Conservation (phyloP, 2,888 invertebrate species). For the Drosophila nr. fundita region DNA sequence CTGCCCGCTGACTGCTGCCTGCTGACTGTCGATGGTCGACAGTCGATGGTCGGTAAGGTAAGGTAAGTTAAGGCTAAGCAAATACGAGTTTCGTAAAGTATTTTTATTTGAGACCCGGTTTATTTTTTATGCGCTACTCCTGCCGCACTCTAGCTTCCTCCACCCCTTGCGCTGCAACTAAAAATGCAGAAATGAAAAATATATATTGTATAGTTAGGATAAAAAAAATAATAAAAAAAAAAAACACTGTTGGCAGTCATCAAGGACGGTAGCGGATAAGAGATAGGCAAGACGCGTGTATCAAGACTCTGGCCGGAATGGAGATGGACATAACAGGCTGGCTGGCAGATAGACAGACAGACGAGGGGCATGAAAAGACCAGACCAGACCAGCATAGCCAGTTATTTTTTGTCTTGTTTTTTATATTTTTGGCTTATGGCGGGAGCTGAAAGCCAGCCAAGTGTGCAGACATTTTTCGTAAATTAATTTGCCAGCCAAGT, state of each 20-base stretch:
- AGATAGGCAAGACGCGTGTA: conserved; percentile 25
- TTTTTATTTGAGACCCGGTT: conserved; percentile 71
- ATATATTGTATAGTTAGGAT: conserved; percentile 60
- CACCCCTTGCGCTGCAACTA: conserved; percentile 36
- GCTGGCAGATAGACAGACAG: conserved; percentile 47
- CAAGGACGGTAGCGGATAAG: conserved; percentile 40
- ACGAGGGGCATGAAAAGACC: conserved; percentile 75
- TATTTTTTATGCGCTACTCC: conserved; percentile 50
- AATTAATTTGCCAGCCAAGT: conserved; percentile 23
- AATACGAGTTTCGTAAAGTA: conserved; percentile 77
- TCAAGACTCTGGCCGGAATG: conserved; percentile 25
- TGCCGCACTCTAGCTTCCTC: conserved; percentile 22
- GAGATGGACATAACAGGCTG: conserved; percentile 55
- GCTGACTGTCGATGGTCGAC: conserved; percentile 37
- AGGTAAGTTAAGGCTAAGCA: conserved; percentile 69
- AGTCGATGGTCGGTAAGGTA: conserved; percentile 3
- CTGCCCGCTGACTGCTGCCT: neutral
- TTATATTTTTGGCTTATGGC: conserved; percentile 39
- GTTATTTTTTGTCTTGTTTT: conserved; percentile 59
- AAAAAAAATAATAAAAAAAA: conserved; percentile 5
- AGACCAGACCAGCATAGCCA: conserved; percentile 79
- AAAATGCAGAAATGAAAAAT: conserved; percentile 55
- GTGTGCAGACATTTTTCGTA: conserved; percentile 14
- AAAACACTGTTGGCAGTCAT: conserved; percentile 17
- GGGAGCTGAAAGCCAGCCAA: conserved; percentile 22